Percentiles rank a stretch among this genome's conserved stretches.
Conservation (phyloP, 2,113 vertebrate genomes). For the western clawed frog (Xenopus tropicalis) region UCB_Xtro_10.0 CM004446.2:102586001-102586500, state of each 20-base stretch:
- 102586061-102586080: conserved; percentile 22
- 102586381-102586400: neutral
- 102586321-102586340: neutral
- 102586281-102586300: neutral
- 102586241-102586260: conserved; percentile 6
- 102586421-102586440: too few species aligned
- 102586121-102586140: conserved; percentile 35
- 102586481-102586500: too few species aligned
- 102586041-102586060: conserved; percentile 32
- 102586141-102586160: conserved; percentile 18
- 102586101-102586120: conserved; percentile 13
- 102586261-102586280: neutral
- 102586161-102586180: conserved; percentile 23
- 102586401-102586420: too few species aligned
- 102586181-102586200: conserved; percentile 16
- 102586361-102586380: neutral
- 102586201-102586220: conserved; percentile 11
- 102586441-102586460: too few species aligned
- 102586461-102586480: too few species aligned
- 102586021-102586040: conserved; percentile 30
- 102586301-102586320: neutral
- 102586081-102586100: conserved; percentile 13
- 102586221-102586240: neutral
- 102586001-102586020: conserved; percentile 17
- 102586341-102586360: neutral